Percentiles rank a stretch among this genome's conserved stretches.
These are phyloP conservation scores for Sorex fumeus DNA, from an alignment of 2,113 vertebrate species.

Conservation along the genomic window DNA sequence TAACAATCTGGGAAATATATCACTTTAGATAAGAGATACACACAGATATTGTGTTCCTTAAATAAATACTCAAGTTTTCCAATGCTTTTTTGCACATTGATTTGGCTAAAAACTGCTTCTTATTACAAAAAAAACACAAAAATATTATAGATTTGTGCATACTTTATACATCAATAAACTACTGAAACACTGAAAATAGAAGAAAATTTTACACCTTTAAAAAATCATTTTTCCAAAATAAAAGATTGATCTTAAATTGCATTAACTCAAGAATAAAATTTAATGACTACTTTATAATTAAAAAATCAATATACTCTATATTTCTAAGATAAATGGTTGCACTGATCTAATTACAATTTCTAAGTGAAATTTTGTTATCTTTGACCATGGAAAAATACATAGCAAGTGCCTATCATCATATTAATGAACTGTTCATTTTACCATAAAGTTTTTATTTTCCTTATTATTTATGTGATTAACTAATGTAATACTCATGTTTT, in stretches of 20 bases:
- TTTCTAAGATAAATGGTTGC: not conserved
- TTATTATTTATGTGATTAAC: too few relatives aligned
- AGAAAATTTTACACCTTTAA: not conserved
- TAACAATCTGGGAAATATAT: not conserved
- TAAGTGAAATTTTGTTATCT: not conserved
- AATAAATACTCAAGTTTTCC: not conserved
- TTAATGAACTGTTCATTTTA: not conserved
- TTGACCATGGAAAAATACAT: not conserved
- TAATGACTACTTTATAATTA: constrained; percentile 5
- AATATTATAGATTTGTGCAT: too few relatives aligned
- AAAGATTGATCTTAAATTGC: constrained; percentile 13
- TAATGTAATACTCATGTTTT: too few relatives aligned
- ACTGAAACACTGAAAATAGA: not conserved
- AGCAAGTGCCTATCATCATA: too few relatives aligned
- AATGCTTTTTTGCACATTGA: not conserved
- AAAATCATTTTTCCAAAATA: not conserved
- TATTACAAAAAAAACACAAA: too few relatives aligned
- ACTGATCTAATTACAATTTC: not conserved
- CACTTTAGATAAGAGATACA: not conserved
- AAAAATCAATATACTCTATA: not conserved
- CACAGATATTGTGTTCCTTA: too few relatives aligned
- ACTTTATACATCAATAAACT: not conserved
- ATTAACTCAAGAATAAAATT: not conserved
- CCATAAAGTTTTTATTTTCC: too few relatives aligned
- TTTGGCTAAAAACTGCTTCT: constrained; percentile 14